Conservation (phyloP, 2,888 invertebrate genomes). For the Polydrusus cervinus region DNA sequence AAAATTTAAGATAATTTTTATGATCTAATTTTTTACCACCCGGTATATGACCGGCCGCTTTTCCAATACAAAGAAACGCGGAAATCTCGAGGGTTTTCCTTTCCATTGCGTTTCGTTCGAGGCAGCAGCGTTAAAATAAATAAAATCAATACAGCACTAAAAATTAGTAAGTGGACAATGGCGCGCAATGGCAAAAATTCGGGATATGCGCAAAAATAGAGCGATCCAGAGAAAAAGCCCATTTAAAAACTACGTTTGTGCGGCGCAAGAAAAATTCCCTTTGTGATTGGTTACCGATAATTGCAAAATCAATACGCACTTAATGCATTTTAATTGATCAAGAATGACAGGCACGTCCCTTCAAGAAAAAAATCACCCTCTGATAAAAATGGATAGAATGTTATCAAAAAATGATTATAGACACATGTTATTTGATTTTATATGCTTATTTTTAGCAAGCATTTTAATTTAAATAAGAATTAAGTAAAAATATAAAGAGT, state of each 20-base stretch:
- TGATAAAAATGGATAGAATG: neutral
- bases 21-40: conserved; percentile 8
- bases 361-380: neutral
- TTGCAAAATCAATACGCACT: conserved; percentile 72
- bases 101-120: conserved; percentile 50
- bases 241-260: conserved; percentile 53
- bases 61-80: conserved; percentile 44
- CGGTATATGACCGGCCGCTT: conserved; percentile 23
- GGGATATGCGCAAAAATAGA: conserved; percentile 70
- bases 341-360: conserved; percentile 53
- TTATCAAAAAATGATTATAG: neutral
- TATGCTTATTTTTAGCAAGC: too few species aligned
- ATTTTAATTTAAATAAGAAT: too few species aligned
- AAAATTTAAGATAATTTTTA: neutral
- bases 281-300: conserved; percentile 73
- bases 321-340: conserved; percentile 70
- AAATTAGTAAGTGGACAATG: conserved; percentile 72
- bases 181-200: conserved; percentile 71
- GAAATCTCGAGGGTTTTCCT: conserved; percentile 52
- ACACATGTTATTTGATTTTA: too few species aligned
- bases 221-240: conserved; percentile 54
- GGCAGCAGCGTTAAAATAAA: conserved; percentile 63
- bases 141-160: conserved; percentile 71
- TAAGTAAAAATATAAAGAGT: too few species aligned
- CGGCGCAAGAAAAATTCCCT: conserved; percentile 68